phyloP scores from a whole-genome alignment of 2,797 vertebrate species.

The Lithobates pipiens region DNA sequence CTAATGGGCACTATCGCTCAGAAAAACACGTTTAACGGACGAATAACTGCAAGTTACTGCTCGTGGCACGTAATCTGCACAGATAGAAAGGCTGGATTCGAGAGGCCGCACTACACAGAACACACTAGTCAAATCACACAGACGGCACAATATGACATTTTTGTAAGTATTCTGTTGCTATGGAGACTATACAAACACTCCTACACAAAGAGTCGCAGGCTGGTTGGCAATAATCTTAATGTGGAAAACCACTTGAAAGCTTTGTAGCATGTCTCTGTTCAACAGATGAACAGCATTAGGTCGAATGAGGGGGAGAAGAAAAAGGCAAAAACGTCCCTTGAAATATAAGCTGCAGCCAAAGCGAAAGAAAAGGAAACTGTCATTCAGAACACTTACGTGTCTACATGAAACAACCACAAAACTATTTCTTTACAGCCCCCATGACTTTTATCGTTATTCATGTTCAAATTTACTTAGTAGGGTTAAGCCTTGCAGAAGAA shows the following conservation, averaged over 20 bases:
- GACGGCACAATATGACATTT: constrained; percentile 68
- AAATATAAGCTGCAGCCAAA: background rate
- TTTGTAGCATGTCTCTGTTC: constrained; percentile 67
- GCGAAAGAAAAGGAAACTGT: background rate
- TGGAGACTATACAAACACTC: constrained; percentile 77
- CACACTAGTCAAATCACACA: constrained; percentile 60
- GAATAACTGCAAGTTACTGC: constrained; percentile 23
- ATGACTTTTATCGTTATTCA: background rate
- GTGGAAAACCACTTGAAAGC: constrained; percentile 69
- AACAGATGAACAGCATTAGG: constrained; percentile 62
- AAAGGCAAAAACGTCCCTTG: background rate
- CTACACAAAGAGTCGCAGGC: constrained; percentile 73
- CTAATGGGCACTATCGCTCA: constrained; percentile 47
- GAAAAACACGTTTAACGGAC: constrained; percentile 26
- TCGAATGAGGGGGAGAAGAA: constrained; percentile 50
- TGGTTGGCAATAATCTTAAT: constrained; percentile 65
- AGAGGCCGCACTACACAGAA: constrained; percentile 59
- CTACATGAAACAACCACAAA: background rate
- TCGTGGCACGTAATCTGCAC: constrained; percentile 40
- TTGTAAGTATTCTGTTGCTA: constrained; percentile 70
- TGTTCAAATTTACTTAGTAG: background rate
- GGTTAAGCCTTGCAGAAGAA: background rate
- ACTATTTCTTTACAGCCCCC: background rate
- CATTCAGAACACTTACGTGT: background rate
- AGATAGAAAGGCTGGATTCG: constrained; percentile 11